Evolutionary conservation across 2,113 vertebrate species (phyloP).

Genomic region (Gallinago jamesoni): DNA sequence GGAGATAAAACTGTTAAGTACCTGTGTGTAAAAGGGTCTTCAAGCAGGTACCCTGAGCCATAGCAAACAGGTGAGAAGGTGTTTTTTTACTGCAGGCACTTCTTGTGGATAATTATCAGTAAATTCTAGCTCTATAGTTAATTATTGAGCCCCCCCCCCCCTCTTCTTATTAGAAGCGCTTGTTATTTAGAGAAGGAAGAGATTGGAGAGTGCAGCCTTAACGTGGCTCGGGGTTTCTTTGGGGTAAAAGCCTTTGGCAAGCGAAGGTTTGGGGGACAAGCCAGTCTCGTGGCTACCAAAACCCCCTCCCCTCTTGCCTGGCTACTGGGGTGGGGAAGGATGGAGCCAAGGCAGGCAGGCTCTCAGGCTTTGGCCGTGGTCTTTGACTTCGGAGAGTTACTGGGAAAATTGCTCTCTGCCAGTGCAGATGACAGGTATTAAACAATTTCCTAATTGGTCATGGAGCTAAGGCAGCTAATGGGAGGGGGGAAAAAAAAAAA

Average conservation of each 20-base stretch:
- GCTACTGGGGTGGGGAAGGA: neutral
- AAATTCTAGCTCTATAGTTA: neutral
- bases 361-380: neutral
- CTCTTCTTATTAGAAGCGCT: neutral
- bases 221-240: neutral
- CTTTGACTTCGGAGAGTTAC: conserved; percentile 66
- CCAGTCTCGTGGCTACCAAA: neutral
- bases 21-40: conserved; percentile 31
- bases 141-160: neutral
- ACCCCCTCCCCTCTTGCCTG: neutral
- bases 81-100: neutral
- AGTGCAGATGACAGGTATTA: conserved; percentile 90
- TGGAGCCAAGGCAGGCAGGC: neutral
- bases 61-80: neutral
- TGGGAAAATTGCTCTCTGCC: conserved; percentile 88
- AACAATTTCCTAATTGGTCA: conserved; percentile 96
- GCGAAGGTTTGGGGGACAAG: neutral
- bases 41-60: neutral
- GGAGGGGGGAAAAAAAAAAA: neutral
- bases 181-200: neutral
- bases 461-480: conserved; percentile 90
- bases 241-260: neutral
- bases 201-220: neutral
- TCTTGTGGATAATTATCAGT: neutral
- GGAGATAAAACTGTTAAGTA: conserved; percentile 34